phyloP scores from a whole-genome alignment of 2,888 invertebrate genomes.

The Ophion obscuratus region DNA sequence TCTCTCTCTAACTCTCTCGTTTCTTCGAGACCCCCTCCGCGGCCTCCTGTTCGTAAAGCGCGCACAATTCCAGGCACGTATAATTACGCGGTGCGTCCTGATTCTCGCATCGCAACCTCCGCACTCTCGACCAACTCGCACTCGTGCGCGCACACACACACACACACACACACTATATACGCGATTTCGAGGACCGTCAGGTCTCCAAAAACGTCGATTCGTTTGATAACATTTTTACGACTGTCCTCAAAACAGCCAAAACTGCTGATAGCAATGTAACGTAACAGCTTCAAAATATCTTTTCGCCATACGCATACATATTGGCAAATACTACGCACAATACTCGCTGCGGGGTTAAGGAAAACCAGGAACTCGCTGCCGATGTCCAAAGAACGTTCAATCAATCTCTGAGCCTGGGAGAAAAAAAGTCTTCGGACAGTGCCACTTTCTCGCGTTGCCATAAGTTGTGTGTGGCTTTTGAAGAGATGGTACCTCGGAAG shows the following conservation, averaged over 20 bases:
- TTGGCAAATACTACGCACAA: neutral
- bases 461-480: no score
- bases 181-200: neutral
- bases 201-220: neutral
- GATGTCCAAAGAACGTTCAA: neutral
- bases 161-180: neutral
- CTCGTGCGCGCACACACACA: neutral
- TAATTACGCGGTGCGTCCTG: constrained; percentile 67
- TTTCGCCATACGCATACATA: no score
- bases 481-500: no score
- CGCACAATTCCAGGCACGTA: constrained; percentile 67
- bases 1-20: constrained; percentile 53
- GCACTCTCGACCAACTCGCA: constrained; percentile 44
- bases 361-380: constrained; percentile 33
- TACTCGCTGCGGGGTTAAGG: constrained; percentile 31
- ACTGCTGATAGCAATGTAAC: no score
- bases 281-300: no score
- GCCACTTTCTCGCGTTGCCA: no score
- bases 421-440: no score
- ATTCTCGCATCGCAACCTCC: constrained; percentile 64
- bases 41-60: constrained; percentile 40
- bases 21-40: constrained; percentile 30
- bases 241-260: neutral
- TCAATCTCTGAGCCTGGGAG: neutral
- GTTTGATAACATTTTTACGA: neutral